A percentile compares a stretch with the other conserved stretches of the same genome.
phyloP scores from a whole-genome alignment of 2,113 vertebrate genomes.

The Pithys albifrons region DNA sequence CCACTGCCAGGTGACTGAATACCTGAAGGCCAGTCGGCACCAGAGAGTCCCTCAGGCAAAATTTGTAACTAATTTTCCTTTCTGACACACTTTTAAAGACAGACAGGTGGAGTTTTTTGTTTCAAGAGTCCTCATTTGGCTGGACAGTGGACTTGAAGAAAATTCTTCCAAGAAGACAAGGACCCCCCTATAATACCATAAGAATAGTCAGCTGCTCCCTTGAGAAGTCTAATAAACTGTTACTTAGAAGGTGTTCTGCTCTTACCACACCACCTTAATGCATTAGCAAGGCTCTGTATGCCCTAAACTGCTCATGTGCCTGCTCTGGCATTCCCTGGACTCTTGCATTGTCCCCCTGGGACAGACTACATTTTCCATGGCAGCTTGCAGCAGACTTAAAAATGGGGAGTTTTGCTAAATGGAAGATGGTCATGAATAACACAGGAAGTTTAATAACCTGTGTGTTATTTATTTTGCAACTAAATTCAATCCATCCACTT shows the following conservation, averaged over 20 bases:
- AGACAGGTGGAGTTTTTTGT: background rate
- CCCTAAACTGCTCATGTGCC: background rate
- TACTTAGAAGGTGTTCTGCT: background rate
- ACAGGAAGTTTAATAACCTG: slow-evolving; percentile 18
- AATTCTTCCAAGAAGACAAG: background rate
- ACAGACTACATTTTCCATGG: background rate
- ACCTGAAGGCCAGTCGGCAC: slow-evolving; percentile 13
- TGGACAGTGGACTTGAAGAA: background rate
- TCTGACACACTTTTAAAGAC: background rate
- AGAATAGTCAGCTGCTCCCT: background rate
- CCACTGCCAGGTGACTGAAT: background rate
- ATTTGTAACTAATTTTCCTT: background rate
- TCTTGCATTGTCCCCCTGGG: background rate
- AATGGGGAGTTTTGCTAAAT: slow-evolving; percentile 49
- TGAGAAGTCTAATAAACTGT: background rate
- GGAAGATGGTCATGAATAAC: slow-evolving; percentile 47
- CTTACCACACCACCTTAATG: background rate
- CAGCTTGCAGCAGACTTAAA: slow-evolving; percentile 9
- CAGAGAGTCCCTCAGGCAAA: slow-evolving; percentile 5
- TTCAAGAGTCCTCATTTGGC: background rate
- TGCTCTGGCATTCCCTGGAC: background rate
- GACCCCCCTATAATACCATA: background rate
- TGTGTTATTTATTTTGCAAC: slow-evolving; percentile 51
- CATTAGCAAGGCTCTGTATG: background rate
- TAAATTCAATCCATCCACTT: slow-evolving; percentile 45